These are phyloP conservation scores for Babylonia areolata DNA, from an alignment of 1,140 invertebrate genomes.

Conservation along the genomic window DNA sequence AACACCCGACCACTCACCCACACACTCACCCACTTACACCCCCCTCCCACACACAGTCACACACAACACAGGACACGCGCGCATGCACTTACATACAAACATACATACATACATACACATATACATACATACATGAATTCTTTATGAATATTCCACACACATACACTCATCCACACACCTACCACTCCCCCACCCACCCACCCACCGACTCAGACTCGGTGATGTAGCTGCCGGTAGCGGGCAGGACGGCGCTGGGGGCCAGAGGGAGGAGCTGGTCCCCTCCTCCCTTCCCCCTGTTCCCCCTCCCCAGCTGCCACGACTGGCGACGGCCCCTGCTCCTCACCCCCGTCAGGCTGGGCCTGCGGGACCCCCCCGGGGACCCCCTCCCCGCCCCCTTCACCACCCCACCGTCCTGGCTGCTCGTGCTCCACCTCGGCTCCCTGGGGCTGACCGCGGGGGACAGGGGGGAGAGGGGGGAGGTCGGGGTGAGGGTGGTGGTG, in stretches of 20 bases:
- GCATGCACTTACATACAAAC: not conserved
- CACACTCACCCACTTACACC: not conserved
- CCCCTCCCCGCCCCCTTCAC: too few relatives aligned
- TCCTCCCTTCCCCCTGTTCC: too few relatives aligned
- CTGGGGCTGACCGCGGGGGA: not conserved
- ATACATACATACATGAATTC: not conserved
- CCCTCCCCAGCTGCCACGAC: not conserved
- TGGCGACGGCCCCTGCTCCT: not conserved
- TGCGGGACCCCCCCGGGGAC: not conserved
- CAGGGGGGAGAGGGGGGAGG: conserved; percentile 10
- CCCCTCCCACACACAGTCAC: too few relatives aligned
- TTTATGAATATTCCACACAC: too few relatives aligned
- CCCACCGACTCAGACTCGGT: conserved; percentile 30
- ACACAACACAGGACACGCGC: too few relatives aligned
- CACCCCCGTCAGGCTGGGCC: conserved; percentile 7
- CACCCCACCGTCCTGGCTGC: not conserved
- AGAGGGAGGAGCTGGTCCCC: too few relatives aligned
- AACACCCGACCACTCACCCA: conserved; percentile 1
- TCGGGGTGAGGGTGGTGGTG: not conserved
- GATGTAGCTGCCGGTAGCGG: not conserved
- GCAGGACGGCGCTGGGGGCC: not conserved
- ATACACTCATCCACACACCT: not conserved
- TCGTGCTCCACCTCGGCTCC: not conserved
- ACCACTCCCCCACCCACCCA: not conserved
- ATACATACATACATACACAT: not conserved